Conservation (phyloP, 2,888 invertebrate species). For the Galerucella pusilla region DNA sequence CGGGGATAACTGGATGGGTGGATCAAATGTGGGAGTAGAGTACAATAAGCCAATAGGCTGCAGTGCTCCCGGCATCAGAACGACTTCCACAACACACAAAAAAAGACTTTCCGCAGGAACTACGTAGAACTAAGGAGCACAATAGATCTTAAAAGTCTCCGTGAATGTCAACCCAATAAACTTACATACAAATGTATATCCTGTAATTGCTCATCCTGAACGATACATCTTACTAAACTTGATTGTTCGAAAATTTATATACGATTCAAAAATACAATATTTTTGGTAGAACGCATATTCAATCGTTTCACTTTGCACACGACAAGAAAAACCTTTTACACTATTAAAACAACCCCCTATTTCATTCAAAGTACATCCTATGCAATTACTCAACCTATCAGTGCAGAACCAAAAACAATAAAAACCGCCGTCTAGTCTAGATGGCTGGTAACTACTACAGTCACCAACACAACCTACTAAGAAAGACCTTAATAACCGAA, state of each 20-base stretch:
- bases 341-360: conserved; percentile 17
- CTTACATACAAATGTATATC: too few species aligned
- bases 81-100: too few species aligned
- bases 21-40: too few species aligned
- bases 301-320: conserved; percentile 8
- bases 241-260: background rate
- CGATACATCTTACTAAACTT: background rate
- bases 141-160: too few species aligned
- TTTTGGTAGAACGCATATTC: background rate
- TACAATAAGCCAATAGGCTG: too few species aligned
- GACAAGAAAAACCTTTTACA: conserved; percentile 19
- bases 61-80: too few species aligned
- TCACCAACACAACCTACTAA: conserved; percentile 17
- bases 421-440: conserved; percentile 27
- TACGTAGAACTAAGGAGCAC: too few species aligned
- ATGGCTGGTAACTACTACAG: conserved; percentile 9
- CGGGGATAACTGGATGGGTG: too few species aligned
- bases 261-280: background rate
- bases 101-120: too few species aligned
- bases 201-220: too few species aligned
- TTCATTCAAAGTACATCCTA: conserved; percentile 15
- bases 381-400: conserved; percentile 16
- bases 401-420: conserved; percentile 32
- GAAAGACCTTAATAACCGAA: conserved; percentile 16
- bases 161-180: too few species aligned